Evolutionary conservation across 2,797 vertebrate species (phyloP).

Genomic region (Chaetophractus vellerosus): DNA sequence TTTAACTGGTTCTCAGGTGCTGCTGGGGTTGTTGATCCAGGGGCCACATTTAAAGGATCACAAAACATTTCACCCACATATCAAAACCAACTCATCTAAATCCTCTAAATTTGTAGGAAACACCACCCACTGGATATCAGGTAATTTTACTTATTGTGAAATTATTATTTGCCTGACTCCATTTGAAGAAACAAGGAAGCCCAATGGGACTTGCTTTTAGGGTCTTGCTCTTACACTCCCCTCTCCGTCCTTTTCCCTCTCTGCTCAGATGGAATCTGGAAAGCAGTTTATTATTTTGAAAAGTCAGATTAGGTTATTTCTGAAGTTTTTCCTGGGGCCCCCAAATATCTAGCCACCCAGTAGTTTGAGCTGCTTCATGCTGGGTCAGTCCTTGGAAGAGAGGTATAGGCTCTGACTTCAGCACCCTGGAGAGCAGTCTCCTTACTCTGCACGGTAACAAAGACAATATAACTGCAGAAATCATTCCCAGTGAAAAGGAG

Average conservation of each 20-base stretch:
- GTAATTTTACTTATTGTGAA: conserved; percentile 28
- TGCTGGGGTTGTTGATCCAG: neutral
- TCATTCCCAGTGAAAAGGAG: conserved; percentile 4
- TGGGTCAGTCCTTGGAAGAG: conserved; percentile 34
- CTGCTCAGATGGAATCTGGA: neutral
- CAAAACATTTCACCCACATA: conserved; percentile 58
- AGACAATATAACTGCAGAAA: neutral
- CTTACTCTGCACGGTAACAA: neutral
- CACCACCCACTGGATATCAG: conserved; percentile 11
- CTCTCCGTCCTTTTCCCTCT: conserved; percentile 13
- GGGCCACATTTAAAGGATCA: conserved; percentile 6
- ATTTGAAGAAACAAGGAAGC: neutral
- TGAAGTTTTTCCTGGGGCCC: conserved; percentile 7
- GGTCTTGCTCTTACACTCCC: neutral
- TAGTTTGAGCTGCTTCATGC: neutral
- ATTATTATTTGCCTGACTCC: conserved; percentile 52
- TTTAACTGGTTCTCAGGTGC: neutral
- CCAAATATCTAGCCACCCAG: neutral
- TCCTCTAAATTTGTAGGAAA: neutral
- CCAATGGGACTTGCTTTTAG: neutral
- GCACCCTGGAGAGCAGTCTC: conserved; percentile 69
- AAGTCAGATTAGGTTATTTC: conserved; percentile 21
- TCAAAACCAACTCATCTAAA: conserved; percentile 56
- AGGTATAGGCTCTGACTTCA: conserved; percentile 37
- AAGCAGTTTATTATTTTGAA: neutral